Evolutionary conservation across 2,113 vertebrate genomes (phyloP).

Genomic region (Phylloscopus whistleri): DNA sequence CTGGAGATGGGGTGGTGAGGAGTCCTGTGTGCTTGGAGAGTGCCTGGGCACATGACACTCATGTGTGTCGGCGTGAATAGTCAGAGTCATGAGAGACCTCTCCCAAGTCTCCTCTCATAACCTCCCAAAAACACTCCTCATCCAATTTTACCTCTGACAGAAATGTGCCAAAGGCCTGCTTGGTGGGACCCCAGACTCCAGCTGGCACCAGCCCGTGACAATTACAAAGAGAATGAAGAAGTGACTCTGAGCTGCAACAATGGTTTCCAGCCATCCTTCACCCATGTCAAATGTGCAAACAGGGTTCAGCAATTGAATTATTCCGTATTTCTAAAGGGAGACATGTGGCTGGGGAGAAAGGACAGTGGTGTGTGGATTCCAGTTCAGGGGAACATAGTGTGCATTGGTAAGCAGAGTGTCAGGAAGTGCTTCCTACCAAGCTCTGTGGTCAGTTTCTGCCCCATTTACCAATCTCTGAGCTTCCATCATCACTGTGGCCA

Average conservation of each 20-base stretch:
- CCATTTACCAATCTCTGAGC: accelerated
- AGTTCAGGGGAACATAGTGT: not conserved
- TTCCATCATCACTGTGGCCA: not conserved
- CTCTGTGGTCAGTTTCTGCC: not conserved
- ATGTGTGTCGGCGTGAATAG: accelerated
- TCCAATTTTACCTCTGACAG: not conserved
- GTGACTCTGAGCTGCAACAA: not conserved
- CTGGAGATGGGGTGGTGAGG: not conserved
- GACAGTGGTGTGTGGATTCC: not conserved
- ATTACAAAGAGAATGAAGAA: not conserved
- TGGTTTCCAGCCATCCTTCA: not conserved
- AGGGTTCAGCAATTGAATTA: not conserved
- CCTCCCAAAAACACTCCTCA: not conserved
- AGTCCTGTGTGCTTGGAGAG: not conserved
- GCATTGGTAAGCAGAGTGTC: not conserved
- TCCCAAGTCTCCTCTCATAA: not conserved
- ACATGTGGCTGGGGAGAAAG: not conserved
- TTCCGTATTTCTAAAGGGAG: not conserved
- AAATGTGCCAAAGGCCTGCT: not conserved
- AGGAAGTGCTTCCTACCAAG: not conserved
- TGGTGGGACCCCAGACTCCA: not conserved
- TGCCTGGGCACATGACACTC: not conserved
- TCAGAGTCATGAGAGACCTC: not conserved
- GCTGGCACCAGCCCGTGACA: not conserved
- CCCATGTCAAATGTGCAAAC: not conserved